These are phyloP conservation scores for Sesia apiformis DNA, from an alignment of 2,888 invertebrate genomes.

Conservation along the genomic window DNA sequence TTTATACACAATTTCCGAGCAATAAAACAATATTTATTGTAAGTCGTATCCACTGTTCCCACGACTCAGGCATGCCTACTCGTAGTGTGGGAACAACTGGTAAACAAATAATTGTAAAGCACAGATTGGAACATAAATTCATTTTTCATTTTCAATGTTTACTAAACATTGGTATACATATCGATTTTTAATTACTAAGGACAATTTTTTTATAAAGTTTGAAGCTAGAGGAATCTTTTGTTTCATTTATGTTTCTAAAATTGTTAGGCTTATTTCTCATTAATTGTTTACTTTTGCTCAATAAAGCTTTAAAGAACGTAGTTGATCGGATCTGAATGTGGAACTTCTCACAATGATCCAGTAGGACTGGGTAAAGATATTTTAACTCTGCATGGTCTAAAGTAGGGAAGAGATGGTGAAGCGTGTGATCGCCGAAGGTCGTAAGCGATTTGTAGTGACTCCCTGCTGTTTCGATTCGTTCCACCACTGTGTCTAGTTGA, in stretches of 20 bases:
- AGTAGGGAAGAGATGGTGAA: constrained; percentile 88
- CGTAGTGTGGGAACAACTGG: too few relatives aligned
- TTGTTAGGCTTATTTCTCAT: constrained; percentile 47
- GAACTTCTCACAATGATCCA: constrained; percentile 77
- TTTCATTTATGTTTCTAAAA: constrained; percentile 15
- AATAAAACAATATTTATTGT: too few relatives aligned
- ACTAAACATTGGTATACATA: too few relatives aligned
- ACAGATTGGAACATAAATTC: too few relatives aligned
- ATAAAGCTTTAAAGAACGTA: constrained; percentile 75
- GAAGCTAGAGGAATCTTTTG: too few relatives aligned
- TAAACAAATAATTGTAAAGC: too few relatives aligned
- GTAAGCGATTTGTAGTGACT: constrained; percentile 79
- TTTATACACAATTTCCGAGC: too few relatives aligned
- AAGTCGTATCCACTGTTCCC: too few relatives aligned
- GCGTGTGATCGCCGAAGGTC: constrained; percentile 83
- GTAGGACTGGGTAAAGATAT: constrained; percentile 76
- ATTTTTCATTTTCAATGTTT: too few relatives aligned
- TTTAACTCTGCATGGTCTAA: constrained; percentile 82
- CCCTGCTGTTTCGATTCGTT: constrained; percentile 79
- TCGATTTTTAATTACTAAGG: too few relatives aligned
- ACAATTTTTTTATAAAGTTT: too few relatives aligned
- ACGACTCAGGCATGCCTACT: too few relatives aligned
- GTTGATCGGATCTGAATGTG: constrained; percentile 55
- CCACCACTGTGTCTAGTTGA: constrained; percentile 84
- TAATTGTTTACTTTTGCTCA: constrained; percentile 77